Evolutionary conservation across 2,888 invertebrate genomes (phyloP).

Genomic region (Galerucella calmariensis): DNA sequence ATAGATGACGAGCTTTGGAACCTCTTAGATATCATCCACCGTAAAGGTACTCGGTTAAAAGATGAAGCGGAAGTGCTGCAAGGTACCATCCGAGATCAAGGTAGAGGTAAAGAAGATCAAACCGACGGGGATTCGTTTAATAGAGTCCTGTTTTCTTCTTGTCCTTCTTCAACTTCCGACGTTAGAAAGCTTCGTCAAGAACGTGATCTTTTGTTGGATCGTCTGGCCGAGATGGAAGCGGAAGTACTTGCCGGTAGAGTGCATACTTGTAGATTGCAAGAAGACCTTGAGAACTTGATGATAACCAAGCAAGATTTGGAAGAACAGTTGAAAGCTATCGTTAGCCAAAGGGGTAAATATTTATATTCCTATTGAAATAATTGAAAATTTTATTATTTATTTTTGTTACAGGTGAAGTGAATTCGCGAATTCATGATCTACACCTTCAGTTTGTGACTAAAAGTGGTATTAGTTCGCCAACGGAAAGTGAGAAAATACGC

Average conservation of each 20-base stretch:
- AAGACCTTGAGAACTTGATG: conserved; percentile 72
- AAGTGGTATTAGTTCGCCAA: conserved; percentile 62
- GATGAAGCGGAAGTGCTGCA: conserved; percentile 69
- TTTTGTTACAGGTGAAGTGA: conserved; percentile 63
- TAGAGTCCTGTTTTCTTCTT: conserved; percentile 59
- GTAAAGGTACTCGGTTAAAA: conserved; percentile 74
- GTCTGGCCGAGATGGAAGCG: conserved; percentile 79
- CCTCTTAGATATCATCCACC: conserved; percentile 86
- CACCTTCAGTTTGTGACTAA: conserved; percentile 66
- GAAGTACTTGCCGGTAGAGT: conserved; percentile 75
- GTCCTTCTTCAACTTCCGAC: conserved; percentile 67
- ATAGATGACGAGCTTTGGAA: conserved; percentile 79
- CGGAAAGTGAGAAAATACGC: conserved; percentile 47
- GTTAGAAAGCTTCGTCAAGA: conserved; percentile 75
- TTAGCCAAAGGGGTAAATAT: conserved; percentile 67
- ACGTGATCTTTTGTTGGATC: conserved; percentile 78
- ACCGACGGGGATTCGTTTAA: conserved; percentile 58
- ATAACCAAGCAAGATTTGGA: conserved; percentile 71
- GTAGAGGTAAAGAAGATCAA: conserved; percentile 47
- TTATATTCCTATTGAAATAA: not conserved
- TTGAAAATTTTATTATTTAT: not conserved
- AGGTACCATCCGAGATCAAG: conserved; percentile 74
- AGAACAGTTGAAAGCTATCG: conserved; percentile 70
- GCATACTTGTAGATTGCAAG: conserved; percentile 73
- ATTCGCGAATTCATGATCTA: conserved; percentile 69